Conservation (phyloP, 2,113 vertebrate genomes). For the Zeus faber region DNA sequence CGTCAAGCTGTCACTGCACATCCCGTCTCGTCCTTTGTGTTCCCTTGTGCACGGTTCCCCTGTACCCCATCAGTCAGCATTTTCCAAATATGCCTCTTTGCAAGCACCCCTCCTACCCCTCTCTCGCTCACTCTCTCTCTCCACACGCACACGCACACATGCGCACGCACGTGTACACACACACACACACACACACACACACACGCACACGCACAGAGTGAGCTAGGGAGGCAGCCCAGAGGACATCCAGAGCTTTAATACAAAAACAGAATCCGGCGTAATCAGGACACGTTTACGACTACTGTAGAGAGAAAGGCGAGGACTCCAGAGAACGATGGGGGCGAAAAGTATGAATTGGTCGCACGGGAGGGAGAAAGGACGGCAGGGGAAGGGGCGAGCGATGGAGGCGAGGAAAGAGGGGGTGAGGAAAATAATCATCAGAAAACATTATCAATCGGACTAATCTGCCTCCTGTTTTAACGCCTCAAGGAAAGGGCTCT, state of each 20-base stretch:
- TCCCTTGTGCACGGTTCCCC: neutral
- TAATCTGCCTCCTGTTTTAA: constrained; percentile 55
- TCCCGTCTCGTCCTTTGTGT: too few species aligned
- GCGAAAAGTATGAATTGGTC: too few species aligned
- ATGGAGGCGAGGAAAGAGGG: neutral
- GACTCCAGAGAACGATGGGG: too few species aligned
- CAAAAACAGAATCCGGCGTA: too few species aligned
- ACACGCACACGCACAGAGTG: neutral
- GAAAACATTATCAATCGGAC: constrained; percentile 49
- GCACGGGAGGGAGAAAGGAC: neutral
- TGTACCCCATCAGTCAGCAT: neutral
- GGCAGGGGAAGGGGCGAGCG: too few species aligned
- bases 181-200: constrained; percentile 10
- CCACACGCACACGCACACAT: too few species aligned
- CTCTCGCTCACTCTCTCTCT: too few species aligned
- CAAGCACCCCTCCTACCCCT: too few species aligned
- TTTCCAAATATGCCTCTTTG: neutral
- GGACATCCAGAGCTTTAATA: too few species aligned
- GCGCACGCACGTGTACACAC: constrained; percentile 3
- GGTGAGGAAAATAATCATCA: constrained; percentile 8
- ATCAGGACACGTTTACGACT: too few species aligned
- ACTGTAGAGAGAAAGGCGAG: too few species aligned
- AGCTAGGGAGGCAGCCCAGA: neutral
- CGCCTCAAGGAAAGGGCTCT: constrained; percentile 54
- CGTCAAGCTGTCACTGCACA: too few species aligned